A percentile compares a stretch with the other conserved stretches of the same genome.
Evolutionary conservation across 1,140 invertebrate genomes (phyloP).

Genomic region (Pseudomyrmex dendroicus): DNA sequence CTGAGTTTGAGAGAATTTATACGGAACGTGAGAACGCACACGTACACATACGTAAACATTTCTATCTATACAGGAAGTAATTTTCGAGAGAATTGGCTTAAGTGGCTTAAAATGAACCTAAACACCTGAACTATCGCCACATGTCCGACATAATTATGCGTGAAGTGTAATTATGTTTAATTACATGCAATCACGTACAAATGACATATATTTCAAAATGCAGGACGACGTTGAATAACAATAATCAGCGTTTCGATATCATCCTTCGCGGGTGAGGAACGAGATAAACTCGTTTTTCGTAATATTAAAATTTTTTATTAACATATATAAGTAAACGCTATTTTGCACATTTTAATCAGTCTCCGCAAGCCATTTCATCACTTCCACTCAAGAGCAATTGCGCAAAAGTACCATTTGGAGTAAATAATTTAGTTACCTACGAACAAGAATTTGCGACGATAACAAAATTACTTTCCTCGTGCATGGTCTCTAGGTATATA

Average conservation of each 20-base stretch:
- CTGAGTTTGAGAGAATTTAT: not conserved
- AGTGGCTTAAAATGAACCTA: constrained; percentile 15
- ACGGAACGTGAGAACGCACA: not conserved
- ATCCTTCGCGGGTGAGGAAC: not conserved
- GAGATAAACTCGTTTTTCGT: not conserved
- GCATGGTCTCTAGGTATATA: too few species aligned
- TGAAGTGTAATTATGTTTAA: constrained; percentile 17
- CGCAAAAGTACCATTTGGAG: not conserved
- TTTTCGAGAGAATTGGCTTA: not conserved
- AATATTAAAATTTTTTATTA: not conserved
- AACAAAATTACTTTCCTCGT: not conserved
- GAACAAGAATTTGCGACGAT: not conserved
- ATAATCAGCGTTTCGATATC: constrained; percentile 17
- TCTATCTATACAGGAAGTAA: not conserved
- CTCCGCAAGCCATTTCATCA: too few species aligned
- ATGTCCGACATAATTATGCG: constrained; percentile 24
- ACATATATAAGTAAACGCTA: not conserved
- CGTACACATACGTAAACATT: too few species aligned
- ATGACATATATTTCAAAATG: not conserved
- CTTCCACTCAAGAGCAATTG: too few species aligned
- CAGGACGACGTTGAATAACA: not conserved
- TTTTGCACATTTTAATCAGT: not conserved
- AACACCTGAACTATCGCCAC: not conserved
- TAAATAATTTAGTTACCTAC: not conserved
- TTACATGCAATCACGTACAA: constrained; percentile 14